phyloP scores from a whole-genome alignment of 2,797 vertebrate genomes.

The Tokudaia muenninki region DNA sequence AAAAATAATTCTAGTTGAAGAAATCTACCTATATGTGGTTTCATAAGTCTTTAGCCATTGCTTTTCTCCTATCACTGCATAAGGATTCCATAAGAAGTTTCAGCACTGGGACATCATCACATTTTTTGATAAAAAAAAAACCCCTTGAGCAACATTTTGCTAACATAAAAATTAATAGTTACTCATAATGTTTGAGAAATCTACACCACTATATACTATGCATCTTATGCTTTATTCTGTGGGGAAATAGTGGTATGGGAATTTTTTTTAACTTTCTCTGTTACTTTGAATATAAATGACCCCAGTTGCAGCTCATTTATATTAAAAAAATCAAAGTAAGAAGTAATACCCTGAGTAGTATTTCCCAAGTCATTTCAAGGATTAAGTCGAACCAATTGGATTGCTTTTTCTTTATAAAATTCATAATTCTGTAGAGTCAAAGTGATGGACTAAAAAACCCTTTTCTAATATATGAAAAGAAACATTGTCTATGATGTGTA shows the following conservation, averaged over 20 bases:
- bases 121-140: conserved; percentile 10
- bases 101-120: not conserved
- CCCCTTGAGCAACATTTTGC: not conserved
- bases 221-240: not conserved
- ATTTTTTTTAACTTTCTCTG: conserved; percentile 56
- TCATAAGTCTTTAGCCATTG: conserved; percentile 47
- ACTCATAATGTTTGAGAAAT: conserved; percentile 52
- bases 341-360: conserved; percentile 3
- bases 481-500: conserved; percentile 22
- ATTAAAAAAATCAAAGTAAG: conserved; percentile 52
- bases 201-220: not conserved
- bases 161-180: conserved; percentile 58
- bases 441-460: not conserved
- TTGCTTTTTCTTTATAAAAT: conserved; percentile 57
- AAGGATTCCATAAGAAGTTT: conserved; percentile 31
- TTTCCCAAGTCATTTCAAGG: conserved; percentile 45
- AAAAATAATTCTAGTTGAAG: conserved; percentile 42
- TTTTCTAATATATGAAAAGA: conserved; percentile 58
- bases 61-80: not conserved
- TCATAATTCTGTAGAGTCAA: conserved; percentile 47
- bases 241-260: not conserved
- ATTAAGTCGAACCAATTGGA: conserved; percentile 44
- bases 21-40: conserved; percentile 35
- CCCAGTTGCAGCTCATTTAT: not conserved
- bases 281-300: not conserved